Evolutionary conservation across 2,797 vertebrate genomes (phyloP).

Genomic region (Hephaestus fuliginosus): DNA sequence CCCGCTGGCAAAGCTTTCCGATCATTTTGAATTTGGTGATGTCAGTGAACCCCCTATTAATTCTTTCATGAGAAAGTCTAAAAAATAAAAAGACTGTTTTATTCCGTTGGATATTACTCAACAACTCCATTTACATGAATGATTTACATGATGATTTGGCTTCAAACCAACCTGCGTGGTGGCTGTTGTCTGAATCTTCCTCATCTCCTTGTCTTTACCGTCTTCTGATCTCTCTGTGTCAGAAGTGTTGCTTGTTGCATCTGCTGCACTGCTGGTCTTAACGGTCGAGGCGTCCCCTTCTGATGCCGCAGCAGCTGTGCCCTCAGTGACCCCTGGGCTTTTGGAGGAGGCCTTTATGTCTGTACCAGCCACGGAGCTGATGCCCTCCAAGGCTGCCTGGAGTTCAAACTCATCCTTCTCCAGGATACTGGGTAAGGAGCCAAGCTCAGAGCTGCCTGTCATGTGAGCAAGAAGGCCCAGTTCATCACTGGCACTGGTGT

Average conservation of each 20-base stretch:
- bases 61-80: constrained; percentile 71
- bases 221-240: constrained; percentile 92
- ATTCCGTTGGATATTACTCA: not conserved
- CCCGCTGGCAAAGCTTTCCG: not conserved
- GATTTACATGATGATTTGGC: not conserved
- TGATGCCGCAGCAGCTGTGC: constrained; percentile 66
- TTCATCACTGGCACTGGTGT: constrained; percentile 87
- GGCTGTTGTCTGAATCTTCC: constrained; percentile 94
- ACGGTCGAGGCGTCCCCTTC: constrained; percentile 81
- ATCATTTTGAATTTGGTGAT: not conserved
- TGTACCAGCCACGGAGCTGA: constrained; percentile 82
- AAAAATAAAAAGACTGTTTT: constrained; percentile 29
- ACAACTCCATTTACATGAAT: not conserved
- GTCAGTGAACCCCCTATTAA: constrained; percentile 10
- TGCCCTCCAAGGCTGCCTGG: constrained; percentile 86
- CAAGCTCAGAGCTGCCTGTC: constrained; percentile 87
- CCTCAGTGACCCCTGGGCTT: constrained; percentile 84
- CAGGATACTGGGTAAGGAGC: constrained; percentile 86
- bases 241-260: constrained; percentile 87
- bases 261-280: constrained; percentile 70
- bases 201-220: constrained; percentile 91
- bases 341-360: constrained; percentile 79
- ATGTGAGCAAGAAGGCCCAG: constrained; percentile 91
- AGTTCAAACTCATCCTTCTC: constrained; percentile 94
- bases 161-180: constrained; percentile 90